phyloP scores from a whole-genome alignment of 2,797 vertebrate genomes.

The Amphiprion clarkii region DNA sequence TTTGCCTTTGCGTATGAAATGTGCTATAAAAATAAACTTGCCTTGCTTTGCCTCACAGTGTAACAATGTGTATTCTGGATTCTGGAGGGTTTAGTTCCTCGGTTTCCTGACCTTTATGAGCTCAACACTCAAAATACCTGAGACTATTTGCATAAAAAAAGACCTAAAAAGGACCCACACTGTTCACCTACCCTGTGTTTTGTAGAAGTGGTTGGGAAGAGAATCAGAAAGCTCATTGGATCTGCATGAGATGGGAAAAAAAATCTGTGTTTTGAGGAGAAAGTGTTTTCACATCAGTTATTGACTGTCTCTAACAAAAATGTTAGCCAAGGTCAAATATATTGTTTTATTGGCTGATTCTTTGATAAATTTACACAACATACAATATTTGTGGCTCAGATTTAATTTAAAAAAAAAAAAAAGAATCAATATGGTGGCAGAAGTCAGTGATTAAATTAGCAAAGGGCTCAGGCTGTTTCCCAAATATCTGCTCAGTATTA shows the following conservation, averaged over 20 bases:
- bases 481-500: too few species aligned
- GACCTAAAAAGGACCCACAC: slow-evolving; percentile 9
- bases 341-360: neutral
- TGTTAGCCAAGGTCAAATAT: neutral
- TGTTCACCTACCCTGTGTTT: slow-evolving; percentile 5
- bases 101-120: slow-evolving; percentile 14
- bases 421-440: neutral
- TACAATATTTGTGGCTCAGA: neutral
- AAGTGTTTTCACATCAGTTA: neutral
- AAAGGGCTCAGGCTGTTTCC: too few species aligned
- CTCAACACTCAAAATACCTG: neutral
- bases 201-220: neutral
- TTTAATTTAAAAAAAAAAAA: too few species aligned
- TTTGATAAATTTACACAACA: neutral
- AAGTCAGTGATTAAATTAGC: too few species aligned
- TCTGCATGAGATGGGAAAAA: neutral
- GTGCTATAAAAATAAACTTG: too few species aligned
- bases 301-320: too few species aligned
- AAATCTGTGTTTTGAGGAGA: neutral
- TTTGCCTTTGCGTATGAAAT: too few species aligned
- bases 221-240: slow-evolving; percentile 6
- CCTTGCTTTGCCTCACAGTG: too few species aligned
- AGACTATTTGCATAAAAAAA: slow-evolving; percentile 27
- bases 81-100: neutral
- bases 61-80: neutral